These are phyloP conservation scores for Charanyca ferruginea DNA, from an alignment of 2,888 invertebrate genomes.

Conservation along the genomic window DNA sequence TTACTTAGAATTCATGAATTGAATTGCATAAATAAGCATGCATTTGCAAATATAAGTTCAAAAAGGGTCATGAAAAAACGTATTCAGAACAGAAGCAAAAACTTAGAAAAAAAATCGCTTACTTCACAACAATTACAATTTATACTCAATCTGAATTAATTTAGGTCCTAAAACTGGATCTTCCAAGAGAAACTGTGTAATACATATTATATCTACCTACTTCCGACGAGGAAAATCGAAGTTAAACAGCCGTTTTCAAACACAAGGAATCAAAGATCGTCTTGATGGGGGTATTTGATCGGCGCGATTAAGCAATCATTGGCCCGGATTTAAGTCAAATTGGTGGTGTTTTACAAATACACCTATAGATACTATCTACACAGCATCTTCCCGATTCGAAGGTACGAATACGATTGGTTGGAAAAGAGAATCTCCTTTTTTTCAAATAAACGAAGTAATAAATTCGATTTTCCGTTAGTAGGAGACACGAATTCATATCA, in stretches of 20 bases:
- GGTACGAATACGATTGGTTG: slow-evolving; percentile 43
- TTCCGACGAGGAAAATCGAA: slow-evolving; percentile 32
- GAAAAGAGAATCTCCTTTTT: slow-evolving; percentile 39
- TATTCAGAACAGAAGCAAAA: too few species aligned
- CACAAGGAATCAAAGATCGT: slow-evolving; percentile 49
- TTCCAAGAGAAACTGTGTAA: slow-evolving; percentile 12
- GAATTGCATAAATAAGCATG: neutral
- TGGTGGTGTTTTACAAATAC: slow-evolving; percentile 57
- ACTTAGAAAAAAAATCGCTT: too few species aligned
- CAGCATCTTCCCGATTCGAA: slow-evolving; percentile 27
- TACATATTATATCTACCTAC: slow-evolving; percentile 3
- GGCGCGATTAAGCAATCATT: slow-evolving; percentile 50
- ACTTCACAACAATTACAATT: too few species aligned
- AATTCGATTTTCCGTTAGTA: slow-evolving; percentile 21
- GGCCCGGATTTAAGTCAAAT: slow-evolving; percentile 50
- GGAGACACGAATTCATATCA: slow-evolving; percentile 42
- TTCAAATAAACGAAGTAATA: slow-evolving; percentile 48
- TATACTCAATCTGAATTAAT: neutral
- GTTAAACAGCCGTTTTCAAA: slow-evolving; percentile 23
- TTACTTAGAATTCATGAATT: slow-evolving; percentile 14
- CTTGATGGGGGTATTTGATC: slow-evolving; percentile 49
- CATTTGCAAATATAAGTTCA: slow-evolving; percentile 13
- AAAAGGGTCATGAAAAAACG: neutral
- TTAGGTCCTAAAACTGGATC: slow-evolving; percentile 1
- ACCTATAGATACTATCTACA: slow-evolving; percentile 28